phyloP scores from a whole-genome alignment of 2,888 invertebrate genomes.

The Apamea epomidion region DNA sequence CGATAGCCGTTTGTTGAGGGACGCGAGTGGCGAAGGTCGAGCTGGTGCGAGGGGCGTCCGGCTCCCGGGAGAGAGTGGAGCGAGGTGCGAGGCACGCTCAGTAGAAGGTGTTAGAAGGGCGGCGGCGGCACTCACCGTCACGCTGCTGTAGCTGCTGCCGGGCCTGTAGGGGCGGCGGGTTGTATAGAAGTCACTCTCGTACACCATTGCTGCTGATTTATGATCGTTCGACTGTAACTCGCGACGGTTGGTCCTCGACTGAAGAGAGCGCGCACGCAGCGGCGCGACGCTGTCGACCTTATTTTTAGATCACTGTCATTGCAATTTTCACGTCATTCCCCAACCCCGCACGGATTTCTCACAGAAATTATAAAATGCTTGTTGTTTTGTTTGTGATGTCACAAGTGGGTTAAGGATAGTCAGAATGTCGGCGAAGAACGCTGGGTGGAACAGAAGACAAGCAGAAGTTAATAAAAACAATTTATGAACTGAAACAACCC shows the following conservation, averaged over 20 bases:
- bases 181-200: slow-evolving; percentile 98
- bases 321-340: slow-evolving; percentile 88
- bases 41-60: slow-evolving; percentile 88
- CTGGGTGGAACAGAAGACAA: slow-evolving; percentile 59
- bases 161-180: slow-evolving; percentile 95
- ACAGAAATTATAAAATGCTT: slow-evolving; percentile 78
- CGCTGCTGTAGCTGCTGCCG: slow-evolving; percentile 94
- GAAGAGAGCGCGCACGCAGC: slow-evolving; percentile 76
- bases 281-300: slow-evolving; percentile 80
- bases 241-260: slow-evolving; percentile 89
- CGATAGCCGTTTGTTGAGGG: slow-evolving; percentile 70
- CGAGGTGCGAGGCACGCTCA: slow-evolving; percentile 83
- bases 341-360: slow-evolving; percentile 78
- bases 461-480: slow-evolving; percentile 73
- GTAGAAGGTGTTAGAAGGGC: slow-evolving; percentile 78
- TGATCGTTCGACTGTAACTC: slow-evolving; percentile 87
- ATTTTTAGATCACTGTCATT: slow-evolving; percentile 90
- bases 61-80: slow-evolving; percentile 87
- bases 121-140: slow-evolving; percentile 90
- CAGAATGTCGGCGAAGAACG: slow-evolving; percentile 70
- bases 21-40: slow-evolving; percentile 80
- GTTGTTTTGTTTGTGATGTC: slow-evolving; percentile 71
- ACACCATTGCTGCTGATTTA: slow-evolving; percentile 93
- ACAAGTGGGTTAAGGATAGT: slow-evolving; percentile 87
- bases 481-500: slow-evolving; percentile 35